Base-by-base conservation (phyloP, 2,113 vertebrate species). In the Silurus meridionalis region DNA sequence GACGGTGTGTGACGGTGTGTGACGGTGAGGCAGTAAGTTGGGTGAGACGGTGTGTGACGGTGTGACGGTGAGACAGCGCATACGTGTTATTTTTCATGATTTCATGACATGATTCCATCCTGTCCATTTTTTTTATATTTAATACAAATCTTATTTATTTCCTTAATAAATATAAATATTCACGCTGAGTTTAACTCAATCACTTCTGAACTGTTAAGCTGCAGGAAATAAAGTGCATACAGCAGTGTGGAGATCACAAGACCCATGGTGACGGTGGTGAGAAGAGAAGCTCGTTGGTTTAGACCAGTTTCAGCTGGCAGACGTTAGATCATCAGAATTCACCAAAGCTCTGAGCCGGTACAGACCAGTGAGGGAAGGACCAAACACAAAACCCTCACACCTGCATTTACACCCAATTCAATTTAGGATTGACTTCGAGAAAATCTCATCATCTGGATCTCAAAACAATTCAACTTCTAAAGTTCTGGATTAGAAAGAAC, bases 241-340 rank as follows among this genome's bases (percentile, higher is more conserved):
- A 79, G 53, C 77, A 19, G 53, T 79, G 55, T 37, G 55, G 55
- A 28, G 53, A 58, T 79, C 77, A 79, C 55, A 25, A 58, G 77
- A 9, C 77, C 53, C 3, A 79, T 37, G 25, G 50, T 25, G 64
- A 52, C 15, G 5, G 25, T 71, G 66, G 5, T 0, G 53, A 71
- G 82, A 83, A 55, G 66, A 83, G 25, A 46, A 58, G 66, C 52
- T 57, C 9, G 25, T 77, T 21, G 53, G 85, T 82, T 86, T 58
- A 86, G 57, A 86, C 85, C 85, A 82, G 85, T 86, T 81, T 23
- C 48, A 72, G 58, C 78, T 58, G 66, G 85, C 66, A 86, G 66
- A 82, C 66, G 14, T 86, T 72, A 82, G 85, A 80, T 82, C 85
- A 69, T 53, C 78, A 69, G 50, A 55, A 48, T 85, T 67, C n/a